Percentiles rank a stretch among this genome's conserved stretches.
Conservation (phyloP, 2,888 invertebrate genomes). For the Polydesmus complanatus region DNA sequence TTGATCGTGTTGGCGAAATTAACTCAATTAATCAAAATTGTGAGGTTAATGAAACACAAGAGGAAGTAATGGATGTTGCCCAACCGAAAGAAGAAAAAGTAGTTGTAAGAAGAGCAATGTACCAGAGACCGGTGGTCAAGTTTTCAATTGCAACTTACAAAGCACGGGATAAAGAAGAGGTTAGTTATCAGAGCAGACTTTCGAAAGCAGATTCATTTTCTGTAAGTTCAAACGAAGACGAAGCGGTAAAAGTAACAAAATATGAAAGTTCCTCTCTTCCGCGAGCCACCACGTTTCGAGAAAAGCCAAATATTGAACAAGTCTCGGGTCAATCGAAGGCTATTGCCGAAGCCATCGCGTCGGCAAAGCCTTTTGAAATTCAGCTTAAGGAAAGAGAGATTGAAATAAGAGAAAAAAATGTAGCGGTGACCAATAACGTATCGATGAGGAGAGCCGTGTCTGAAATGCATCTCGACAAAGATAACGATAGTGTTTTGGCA, state of each 20-base stretch:
- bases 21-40: background rate
- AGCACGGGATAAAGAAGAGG: constrained; percentile 14
- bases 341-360: constrained; percentile 9
- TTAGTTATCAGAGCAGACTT: constrained; percentile 15
- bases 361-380: background rate
- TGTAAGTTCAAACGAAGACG: background rate
- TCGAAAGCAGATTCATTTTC: constrained; percentile 14
- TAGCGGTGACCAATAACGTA: background rate
- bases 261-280: background rate
- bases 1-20: background rate
- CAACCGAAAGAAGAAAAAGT: background rate
- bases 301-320: background rate
- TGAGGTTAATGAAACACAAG: background rate
- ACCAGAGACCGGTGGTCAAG: constrained; percentile 10
- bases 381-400: background rate
- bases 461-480: background rate
- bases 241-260: background rate
- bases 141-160: constrained; percentile 21
- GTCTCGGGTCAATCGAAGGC: constrained; percentile 6
- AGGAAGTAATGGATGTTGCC: background rate
- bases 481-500: background rate
- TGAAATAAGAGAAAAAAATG: no score
- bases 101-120: background rate
- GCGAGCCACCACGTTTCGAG: background rate
- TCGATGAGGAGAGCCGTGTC: constrained; percentile 3